Base-by-base conservation (phyloP, 1,140 invertebrate species). In the Diploscapter pachys region DNA sequence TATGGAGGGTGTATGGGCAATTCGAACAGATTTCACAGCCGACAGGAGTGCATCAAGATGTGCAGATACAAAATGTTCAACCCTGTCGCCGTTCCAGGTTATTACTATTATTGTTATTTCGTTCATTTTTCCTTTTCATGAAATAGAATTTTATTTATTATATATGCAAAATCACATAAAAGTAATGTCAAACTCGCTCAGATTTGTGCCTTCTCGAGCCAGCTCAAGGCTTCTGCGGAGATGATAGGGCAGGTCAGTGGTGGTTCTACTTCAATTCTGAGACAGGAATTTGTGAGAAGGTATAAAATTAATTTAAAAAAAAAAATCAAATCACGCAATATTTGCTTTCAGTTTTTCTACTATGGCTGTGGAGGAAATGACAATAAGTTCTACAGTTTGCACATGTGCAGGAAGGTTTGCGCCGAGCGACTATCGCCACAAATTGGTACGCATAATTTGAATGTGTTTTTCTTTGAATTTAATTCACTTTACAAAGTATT, bases 1-100 rank as follows among this genome's bases (percentile, higher is more conserved):
- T 82, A 82, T 57, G 81, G 81, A 53, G 79, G 79, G 64, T 83
- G 81, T 80, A 65, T 83, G 63, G 81, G 81, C 5, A 82, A 56
- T 8, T 69, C 67, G 55, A 82, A 82, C 73, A 68, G 82, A 5
- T 82, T 82, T 70, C 70, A 78, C 51, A 79, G 70, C 4, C 76
- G 80, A 68, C 80, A 82, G 57, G 71, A 80, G 74, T 82, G 81
- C 56, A 63, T 81, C 51, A 81, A 79, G 57, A 74, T 77, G 63
- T 82, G 81, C 66, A 65, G 80, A 13, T 81, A 81, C 62, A 81
- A 82, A 65, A 51, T 80, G 13, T 72, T 79, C 65, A 83, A 82
- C 73, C 81, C 80, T 2, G 71, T 75, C 0, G 72, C 70, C 5
- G 76, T 82, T 4, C 81, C 81, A 57, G 81, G 80, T 82, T 31